Evolutionary conservation across 2,113 vertebrate genomes (phyloP).

Genomic region (Furnarius figulus): DNA sequence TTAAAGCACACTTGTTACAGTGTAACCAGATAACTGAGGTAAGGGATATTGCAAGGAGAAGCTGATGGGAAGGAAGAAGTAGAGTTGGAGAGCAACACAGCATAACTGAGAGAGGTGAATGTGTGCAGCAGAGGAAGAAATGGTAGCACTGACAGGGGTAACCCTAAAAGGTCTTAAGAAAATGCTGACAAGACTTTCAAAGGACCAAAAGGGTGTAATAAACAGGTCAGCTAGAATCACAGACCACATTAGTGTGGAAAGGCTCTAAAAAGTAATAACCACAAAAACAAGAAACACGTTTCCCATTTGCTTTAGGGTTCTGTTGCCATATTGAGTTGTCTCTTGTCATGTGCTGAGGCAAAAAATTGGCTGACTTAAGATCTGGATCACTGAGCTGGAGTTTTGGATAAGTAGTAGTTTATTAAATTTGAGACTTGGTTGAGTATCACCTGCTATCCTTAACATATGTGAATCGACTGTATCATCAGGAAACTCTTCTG

Average conservation of each 20-base stretch:
- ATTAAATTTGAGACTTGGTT: background rate
- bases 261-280: background rate
- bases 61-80: background rate
- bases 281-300: background rate
- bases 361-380: background rate
- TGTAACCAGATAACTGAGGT: background rate
- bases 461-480: background rate
- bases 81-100: background rate
- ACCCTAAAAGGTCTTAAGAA: background rate
- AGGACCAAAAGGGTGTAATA: background rate
- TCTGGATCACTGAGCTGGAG: background rate
- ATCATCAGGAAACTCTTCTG: background rate
- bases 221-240: background rate
- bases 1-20: conserved; percentile 20
- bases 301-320: background rate
- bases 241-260: background rate
- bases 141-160: background rate
- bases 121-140: background rate
- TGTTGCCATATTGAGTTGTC: background rate
- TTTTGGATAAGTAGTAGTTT: background rate
- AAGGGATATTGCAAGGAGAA: background rate
- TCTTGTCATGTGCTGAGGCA: background rate
- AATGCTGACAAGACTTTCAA: background rate
- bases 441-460: background rate
- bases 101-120: background rate